Conservation (phyloP, 2,888 invertebrate species). For the Cryptus viduatorius region DNA sequence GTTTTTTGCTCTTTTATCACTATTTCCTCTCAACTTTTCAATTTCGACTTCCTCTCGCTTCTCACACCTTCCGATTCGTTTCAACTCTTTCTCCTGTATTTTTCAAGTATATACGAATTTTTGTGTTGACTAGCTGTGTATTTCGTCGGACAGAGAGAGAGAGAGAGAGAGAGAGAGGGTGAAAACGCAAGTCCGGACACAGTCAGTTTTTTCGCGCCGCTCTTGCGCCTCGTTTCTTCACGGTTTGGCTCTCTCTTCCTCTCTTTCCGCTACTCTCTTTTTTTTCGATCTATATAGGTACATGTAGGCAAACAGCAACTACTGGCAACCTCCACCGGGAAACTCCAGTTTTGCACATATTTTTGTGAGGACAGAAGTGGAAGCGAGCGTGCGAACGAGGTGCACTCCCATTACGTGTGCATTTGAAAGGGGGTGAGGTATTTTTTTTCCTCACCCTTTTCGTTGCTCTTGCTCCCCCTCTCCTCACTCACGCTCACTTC, state of each 20-base stretch:
- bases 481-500: neutral
- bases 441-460: slow-evolving; percentile 32
- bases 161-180: no score
- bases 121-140: slow-evolving; percentile 2
- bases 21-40: neutral
- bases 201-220: slow-evolving; percentile 4
- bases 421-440: slow-evolving; percentile 34
- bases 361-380: slow-evolving; percentile 17
- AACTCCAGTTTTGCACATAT: slow-evolving; percentile 33
- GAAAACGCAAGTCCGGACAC: neutral
- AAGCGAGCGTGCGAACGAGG: slow-evolving; percentile 53
- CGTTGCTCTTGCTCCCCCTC: neutral
- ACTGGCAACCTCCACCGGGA: neutral
- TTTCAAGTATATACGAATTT: slow-evolving; percentile 2
- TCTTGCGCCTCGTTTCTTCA: slow-evolving; percentile 10
- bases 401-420: slow-evolving; percentile 50
- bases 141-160: neutral
- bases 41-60: neutral
- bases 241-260: neutral
- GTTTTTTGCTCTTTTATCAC: slow-evolving; percentile 2
- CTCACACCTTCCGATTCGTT: no score
- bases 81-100: neutral
- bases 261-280: neutral
- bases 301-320: neutral
- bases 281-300: neutral